These are phyloP conservation scores for Heliangelus exortis DNA, from an alignment of 2,797 vertebrate genomes.

Conservation along the genomic window DNA sequence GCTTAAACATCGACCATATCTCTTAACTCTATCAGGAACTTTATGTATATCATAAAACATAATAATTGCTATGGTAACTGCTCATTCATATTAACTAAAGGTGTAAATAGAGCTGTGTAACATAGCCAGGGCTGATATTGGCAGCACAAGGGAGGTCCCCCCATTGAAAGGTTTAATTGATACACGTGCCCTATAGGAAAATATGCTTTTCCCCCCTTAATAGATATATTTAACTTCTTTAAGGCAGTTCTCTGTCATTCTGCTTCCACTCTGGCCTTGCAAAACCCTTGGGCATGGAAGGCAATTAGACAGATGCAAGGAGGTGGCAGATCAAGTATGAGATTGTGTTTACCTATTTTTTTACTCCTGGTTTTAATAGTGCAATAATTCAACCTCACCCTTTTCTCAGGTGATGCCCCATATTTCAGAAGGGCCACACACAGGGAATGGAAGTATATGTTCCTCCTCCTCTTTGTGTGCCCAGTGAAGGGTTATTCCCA, in stretches of 20 bases:
- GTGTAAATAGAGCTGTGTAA: conserved; percentile 59
- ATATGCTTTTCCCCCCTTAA: not conserved
- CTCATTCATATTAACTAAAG: conserved; percentile 71
- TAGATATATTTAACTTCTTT: conserved; percentile 61
- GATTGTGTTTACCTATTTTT: conserved; percentile 21
- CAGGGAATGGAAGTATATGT: not conserved
- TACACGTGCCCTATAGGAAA: conserved; percentile 47
- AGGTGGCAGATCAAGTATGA: not conserved
- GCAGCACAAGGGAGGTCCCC: conserved; percentile 45
- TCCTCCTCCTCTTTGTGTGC: not conserved
- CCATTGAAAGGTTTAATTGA: conserved; percentile 65
- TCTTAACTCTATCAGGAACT: conserved; percentile 59
- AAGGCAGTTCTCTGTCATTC: conserved; percentile 48
- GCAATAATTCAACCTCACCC: conserved; percentile 16
- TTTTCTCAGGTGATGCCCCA: not conserved
- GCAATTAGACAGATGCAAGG: conserved; percentile 63
- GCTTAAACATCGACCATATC: conserved; percentile 67
- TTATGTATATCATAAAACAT: conserved; percentile 70
- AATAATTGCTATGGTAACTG: conserved; percentile 71
- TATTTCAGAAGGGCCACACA: not conserved
- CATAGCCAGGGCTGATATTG: conserved; percentile 12
- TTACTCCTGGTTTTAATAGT: conserved; percentile 27
- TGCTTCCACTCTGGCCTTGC: conserved; percentile 43
- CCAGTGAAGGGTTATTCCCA: not conserved
- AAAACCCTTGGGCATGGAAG: conserved; percentile 56